Percentiles rank a stretch among this genome's conserved stretches.
Conservation (phyloP, 2,888 invertebrate species). For the Spilarctia lutea region DNA sequence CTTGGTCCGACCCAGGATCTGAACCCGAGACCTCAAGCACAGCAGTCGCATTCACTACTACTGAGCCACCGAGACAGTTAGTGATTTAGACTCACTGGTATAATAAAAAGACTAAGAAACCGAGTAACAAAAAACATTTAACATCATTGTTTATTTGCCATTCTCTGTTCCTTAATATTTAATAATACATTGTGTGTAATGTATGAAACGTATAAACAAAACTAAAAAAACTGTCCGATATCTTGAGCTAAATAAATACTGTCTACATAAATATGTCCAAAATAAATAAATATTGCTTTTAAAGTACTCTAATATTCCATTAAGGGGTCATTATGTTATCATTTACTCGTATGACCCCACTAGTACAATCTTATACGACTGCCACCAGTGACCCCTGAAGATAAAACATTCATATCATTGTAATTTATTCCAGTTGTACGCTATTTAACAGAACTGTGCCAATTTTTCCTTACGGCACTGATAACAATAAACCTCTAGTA, state of each 20-base stretch:
- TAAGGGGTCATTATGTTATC: conserved; percentile 14
- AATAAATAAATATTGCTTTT: not conserved
- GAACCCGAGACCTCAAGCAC: no score
- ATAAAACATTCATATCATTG: conserved; percentile 9
- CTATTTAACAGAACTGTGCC: conserved; percentile 3
- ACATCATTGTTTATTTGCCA: no score
- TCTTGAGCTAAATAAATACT: not conserved
- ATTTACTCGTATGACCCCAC: conserved; percentile 15
- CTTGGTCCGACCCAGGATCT: no score
- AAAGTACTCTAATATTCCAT: conserved; percentile 12
- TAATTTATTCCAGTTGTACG: conserved; percentile 11
- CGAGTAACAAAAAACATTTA: no score
- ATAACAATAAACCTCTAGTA: not conserved
- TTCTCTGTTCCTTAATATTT: no score
- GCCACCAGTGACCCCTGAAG: not conserved
- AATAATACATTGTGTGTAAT: no score
- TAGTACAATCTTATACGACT: conserved; percentile 7
- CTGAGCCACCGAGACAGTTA: no score
- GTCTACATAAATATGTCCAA: not conserved
- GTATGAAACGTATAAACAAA: no score
- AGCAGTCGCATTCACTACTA: no score
- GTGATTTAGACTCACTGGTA: no score
- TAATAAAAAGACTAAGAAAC: no score
- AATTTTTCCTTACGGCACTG: conserved; percentile 6
- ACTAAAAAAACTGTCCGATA: not conserved